Percentiles rank a stretch among this genome's conserved stretches.
These are phyloP conservation scores for Otolemur crassicaudatus DNA, from an alignment of 2,797 vertebrate genomes.

Conservation along the genomic window DNA sequence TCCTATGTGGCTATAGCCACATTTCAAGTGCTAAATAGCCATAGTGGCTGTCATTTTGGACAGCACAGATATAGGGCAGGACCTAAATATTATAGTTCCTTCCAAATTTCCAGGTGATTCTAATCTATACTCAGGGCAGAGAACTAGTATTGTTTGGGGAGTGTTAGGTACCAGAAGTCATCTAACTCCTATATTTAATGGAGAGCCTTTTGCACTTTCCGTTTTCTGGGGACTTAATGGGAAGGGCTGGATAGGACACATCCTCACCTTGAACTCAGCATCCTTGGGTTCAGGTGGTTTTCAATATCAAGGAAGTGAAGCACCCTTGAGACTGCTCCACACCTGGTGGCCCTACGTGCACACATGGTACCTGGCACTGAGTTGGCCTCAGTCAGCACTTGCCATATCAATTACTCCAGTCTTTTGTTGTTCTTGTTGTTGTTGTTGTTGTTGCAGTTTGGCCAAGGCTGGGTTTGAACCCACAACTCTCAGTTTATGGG, in stretches of 20 bases:
- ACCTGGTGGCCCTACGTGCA: too few relatives aligned
- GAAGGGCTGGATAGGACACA: not conserved
- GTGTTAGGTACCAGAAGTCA: not conserved
- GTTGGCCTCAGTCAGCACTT: too few relatives aligned
- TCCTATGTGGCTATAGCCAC: not conserved
- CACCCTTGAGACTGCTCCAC: too few relatives aligned
- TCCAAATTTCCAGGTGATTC: not conserved
- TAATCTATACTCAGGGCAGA: not conserved
- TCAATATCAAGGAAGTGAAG: too few relatives aligned
- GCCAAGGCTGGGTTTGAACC: too few relatives aligned
- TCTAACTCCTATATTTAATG: too few relatives aligned
- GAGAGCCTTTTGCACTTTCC: not conserved
- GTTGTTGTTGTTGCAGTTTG: too few relatives aligned
- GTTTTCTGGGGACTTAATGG: accelerated
- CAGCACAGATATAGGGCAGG: not conserved
- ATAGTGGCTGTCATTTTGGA: not conserved
- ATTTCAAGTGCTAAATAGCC: not conserved
- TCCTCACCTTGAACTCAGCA: not conserved
- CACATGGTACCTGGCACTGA: too few relatives aligned
- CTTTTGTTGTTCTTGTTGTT: too few relatives aligned
- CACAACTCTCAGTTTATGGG: too few relatives aligned
- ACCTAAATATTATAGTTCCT: not conserved
- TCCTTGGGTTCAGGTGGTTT: not conserved
- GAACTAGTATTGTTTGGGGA: not conserved
- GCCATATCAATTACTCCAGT: too few relatives aligned